These are phyloP conservation scores for Chloroclysta siterata DNA, from an alignment of 2,888 invertebrate species.

Conservation along the genomic window DNA sequence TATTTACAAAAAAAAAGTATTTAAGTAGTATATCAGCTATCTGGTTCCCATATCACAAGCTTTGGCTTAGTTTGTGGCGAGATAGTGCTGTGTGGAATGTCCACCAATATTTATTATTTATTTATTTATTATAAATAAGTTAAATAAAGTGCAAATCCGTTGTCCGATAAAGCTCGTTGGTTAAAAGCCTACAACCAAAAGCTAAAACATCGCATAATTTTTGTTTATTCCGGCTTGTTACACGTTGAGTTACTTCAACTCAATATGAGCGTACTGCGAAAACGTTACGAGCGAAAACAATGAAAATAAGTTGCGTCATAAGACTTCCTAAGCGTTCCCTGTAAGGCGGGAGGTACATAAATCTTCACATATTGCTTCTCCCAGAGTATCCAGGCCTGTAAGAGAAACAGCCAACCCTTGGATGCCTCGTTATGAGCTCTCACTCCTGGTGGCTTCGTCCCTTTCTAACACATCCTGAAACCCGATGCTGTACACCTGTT, in stretches of 20 bases:
- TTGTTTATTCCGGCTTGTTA: background rate
- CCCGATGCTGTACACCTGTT: conserved; percentile 45
- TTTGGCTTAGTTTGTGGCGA: too few species aligned
- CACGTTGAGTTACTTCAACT: conserved; percentile 33
- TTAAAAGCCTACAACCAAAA: background rate
- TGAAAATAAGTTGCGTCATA: conserved; percentile 71
- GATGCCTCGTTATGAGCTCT: conserved; percentile 85
- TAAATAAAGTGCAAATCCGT: too few species aligned
- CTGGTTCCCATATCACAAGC: too few species aligned
- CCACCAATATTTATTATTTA: too few species aligned
- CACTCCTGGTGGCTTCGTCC: conserved; percentile 70
- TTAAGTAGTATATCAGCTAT: too few species aligned
- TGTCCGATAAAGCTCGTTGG: background rate
- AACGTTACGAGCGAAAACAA: conserved; percentile 58
- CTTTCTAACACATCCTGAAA: conserved; percentile 53
- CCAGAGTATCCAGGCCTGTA: conserved; percentile 70
- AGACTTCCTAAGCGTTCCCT: conserved; percentile 67
- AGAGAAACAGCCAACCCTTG: conserved; percentile 85
- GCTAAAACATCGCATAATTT: background rate
- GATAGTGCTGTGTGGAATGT: too few species aligned
- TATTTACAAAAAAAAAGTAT: too few species aligned
- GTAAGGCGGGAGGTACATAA: conserved; percentile 73
- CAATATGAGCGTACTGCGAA: conserved; percentile 36
- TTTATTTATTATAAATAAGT: too few species aligned
- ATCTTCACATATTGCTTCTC: conserved; percentile 81